Evolutionary conservation across 2,113 vertebrate genomes (phyloP).

Genomic region (Cephalophus harveyi): DNA sequence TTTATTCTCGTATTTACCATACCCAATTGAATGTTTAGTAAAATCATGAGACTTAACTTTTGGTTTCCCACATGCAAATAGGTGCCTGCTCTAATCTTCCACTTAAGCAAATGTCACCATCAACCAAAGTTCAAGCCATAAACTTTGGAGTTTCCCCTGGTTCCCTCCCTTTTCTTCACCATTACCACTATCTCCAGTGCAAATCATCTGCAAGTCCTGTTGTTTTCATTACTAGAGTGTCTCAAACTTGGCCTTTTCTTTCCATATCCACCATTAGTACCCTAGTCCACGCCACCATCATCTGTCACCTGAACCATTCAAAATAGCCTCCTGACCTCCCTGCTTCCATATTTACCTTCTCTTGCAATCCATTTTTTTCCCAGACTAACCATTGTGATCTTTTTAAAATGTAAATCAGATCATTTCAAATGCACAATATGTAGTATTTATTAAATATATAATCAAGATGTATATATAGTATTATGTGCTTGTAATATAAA

Average conservation of each 20-base stretch:
- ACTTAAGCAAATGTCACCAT: background rate
- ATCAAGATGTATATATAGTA: background rate
- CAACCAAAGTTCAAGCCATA: background rate
- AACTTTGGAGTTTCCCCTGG: background rate
- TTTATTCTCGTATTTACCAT: background rate
- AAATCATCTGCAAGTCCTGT: background rate
- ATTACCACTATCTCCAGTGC: background rate
- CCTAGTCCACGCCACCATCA: background rate
- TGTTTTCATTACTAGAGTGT: background rate
- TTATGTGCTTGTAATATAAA: background rate
- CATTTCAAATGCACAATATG: background rate
- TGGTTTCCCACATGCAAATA: background rate
- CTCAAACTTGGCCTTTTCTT: background rate
- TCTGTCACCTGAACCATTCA: background rate
- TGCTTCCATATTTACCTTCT: background rate
- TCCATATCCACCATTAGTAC: background rate
- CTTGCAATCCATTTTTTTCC: background rate
- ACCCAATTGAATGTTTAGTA: background rate
- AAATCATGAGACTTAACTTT: background rate
- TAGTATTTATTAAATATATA: background rate
- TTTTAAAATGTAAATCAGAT: background rate
- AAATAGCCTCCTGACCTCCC: background rate
- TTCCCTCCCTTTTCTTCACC: background rate
- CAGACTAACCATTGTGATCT: background rate
- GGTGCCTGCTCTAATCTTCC: background rate